Percentiles rank a stretch among this genome's conserved stretches.
phyloP scores from a whole-genome alignment of 2,797 vertebrate genomes.

The Crenuchus spilurus region DNA sequence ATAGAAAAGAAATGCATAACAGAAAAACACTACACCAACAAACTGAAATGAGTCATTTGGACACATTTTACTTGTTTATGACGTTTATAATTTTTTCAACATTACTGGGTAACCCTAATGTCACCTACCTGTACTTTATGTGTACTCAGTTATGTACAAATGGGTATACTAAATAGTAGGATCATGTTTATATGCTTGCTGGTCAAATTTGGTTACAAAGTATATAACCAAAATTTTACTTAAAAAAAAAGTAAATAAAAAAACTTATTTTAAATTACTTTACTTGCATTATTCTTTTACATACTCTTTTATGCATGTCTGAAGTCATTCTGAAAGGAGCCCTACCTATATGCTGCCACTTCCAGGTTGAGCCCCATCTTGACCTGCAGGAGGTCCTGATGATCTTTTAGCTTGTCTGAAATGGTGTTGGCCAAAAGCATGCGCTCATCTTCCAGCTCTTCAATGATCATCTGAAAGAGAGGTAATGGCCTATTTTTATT shows the following conservation, averaged over 20 bases:
- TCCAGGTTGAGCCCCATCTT: slow-evolving; percentile 92
- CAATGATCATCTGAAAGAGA: slow-evolving; percentile 79
- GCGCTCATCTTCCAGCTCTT: slow-evolving; percentile 87
- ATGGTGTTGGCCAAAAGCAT: slow-evolving; percentile 80
- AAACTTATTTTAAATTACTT: too few relatives aligned
- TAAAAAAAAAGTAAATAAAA: too few relatives aligned
- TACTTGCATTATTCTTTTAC: too few relatives aligned
- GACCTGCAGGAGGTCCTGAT: slow-evolving; percentile 90
- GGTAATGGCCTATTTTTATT: neutral
- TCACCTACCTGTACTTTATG: neutral
- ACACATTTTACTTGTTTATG: neutral
- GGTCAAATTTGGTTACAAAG: too few relatives aligned
- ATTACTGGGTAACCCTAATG: too few relatives aligned
- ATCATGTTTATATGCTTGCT: too few relatives aligned
- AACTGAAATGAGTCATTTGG: neutral
- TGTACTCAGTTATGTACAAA: too few relatives aligned
- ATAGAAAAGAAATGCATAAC: neutral
- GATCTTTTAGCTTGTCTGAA: slow-evolving; percentile 84
- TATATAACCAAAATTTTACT: too few relatives aligned
- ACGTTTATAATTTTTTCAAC: too few relatives aligned
- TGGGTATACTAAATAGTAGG: too few relatives aligned
- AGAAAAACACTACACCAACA: neutral
- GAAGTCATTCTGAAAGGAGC: slow-evolving; percentile 14
- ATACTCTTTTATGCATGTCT: too few relatives aligned
- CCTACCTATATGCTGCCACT: slow-evolving; percentile 93